Base-by-base conservation (phyloP, 2,888 invertebrate species). In the Pardosa pseudoannulata region DNA sequence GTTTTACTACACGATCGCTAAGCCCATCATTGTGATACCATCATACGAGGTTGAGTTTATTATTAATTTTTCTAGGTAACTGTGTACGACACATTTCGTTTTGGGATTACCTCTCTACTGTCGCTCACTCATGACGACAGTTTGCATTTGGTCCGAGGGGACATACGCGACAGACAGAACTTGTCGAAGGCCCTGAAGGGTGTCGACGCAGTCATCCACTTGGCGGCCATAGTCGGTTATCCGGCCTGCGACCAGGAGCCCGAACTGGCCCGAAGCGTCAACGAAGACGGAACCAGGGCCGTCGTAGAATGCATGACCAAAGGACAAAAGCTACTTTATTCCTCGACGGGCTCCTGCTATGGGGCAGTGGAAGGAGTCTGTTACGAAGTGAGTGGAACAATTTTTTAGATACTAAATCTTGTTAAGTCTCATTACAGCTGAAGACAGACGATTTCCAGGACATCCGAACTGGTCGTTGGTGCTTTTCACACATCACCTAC, bases 171-270 rank as follows among this genome's bases (percentile, higher is more conserved):
- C 79, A 89, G 89, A 68, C 89, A 87, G 19, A 73, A 87, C 13
- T 86, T 92, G 56, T 89, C 88, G 1, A 50, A 88, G 32, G 90
- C 89, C 0, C 88, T 91, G 89, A 90, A 90, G 71, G 89, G 89
- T n/a, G 90, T 89, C 72, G 87, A 87, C 19, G 80, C 80, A 3
- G 90, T 91, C 23, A 90, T 92, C 62, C 92, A 92, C 86, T 87
- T 91, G 81, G 91, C 92, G 0, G 92, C 91, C 36, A 90, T 91
- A 50, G 91, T 92, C 6, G 91, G 92, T 9, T 92, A 91, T 83
- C 91, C 91, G 3, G 91, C 91, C 1, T 91, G 91, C 81, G 91
- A 91, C 81, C 90, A 90, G 72, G 90, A 91, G 70, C 91, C 90
- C 0, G 90, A 90, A 11, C 74, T 90, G 46, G 91, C 91, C 0